A percentile compares a stretch with the other conserved stretches of the same genome.
phyloP scores from a whole-genome alignment of 2,797 vertebrate species.

The Cossypha heuglini region DNA sequence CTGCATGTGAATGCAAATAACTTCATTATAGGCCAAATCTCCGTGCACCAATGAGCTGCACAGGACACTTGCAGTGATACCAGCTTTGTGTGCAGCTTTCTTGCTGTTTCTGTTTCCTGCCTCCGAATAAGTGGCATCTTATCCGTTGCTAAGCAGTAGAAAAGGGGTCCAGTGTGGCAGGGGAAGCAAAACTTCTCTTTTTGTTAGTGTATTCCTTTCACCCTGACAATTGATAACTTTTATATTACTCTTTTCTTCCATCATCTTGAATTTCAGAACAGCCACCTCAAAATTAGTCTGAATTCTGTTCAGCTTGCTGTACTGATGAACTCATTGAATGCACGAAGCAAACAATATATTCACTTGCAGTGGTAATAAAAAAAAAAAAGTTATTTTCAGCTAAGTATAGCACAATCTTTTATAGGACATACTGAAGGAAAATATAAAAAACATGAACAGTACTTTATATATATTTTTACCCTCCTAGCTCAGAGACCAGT shows the following conservation, averaged over 20 bases:
- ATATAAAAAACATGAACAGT: not conserved
- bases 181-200: conserved; percentile 16
- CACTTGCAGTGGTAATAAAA: not conserved
- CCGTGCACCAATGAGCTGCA: conserved; percentile 45
- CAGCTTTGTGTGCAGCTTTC: conserved; percentile 59
- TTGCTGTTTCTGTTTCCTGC: conserved; percentile 64
- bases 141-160: conserved; percentile 38
- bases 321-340: not conserved
- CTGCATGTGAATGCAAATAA: conserved; percentile 74
- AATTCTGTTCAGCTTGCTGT: not conserved
- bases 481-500: not conserved
- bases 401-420: not conserved
- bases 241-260: not conserved
- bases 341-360: not conserved
- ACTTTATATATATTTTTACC: not conserved
- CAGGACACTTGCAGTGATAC: conserved; percentile 57
- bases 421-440: not conserved
- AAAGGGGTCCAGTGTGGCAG: not conserved
- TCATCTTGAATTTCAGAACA: not conserved
- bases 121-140: conserved; percentile 65
- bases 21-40: conserved; percentile 71
- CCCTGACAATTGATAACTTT: not conserved
- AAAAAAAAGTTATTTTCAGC: not conserved
- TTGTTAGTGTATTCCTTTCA: not conserved
- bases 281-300: not conserved